Evolutionary conservation across 2,888 invertebrate genomes (phyloP).

Genomic region (Mythimna vitellina): DNA sequence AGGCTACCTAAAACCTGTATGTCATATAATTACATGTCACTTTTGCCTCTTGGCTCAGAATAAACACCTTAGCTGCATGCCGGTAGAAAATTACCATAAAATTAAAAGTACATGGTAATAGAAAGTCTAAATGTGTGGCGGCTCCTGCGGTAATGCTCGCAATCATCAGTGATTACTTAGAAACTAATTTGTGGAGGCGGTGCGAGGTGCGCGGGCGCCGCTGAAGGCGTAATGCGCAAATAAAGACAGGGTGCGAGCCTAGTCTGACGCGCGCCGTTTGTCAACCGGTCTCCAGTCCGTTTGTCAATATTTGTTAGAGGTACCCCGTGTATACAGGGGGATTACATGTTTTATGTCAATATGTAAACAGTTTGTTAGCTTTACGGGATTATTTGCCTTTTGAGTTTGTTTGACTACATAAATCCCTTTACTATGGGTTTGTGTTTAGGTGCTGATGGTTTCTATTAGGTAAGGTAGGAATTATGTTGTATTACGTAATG

Average conservation of each 20-base stretch:
- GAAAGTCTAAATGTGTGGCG: slow-evolving; percentile 49
- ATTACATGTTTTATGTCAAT: slow-evolving; percentile 37
- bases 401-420: slow-evolving; percentile 14
- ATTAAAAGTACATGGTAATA: slow-evolving; percentile 48
- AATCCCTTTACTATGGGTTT: neutral
- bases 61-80: slow-evolving; percentile 16
- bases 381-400: slow-evolving; percentile 1
- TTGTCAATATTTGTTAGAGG: slow-evolving; percentile 66
- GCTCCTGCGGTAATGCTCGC: slow-evolving; percentile 67
- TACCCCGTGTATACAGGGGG: slow-evolving; percentile 53
- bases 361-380: slow-evolving; percentile 11
- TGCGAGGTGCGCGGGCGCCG: slow-evolving; percentile 66
- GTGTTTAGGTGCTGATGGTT: neutral
- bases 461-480: neutral
- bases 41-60: slow-evolving; percentile 25
- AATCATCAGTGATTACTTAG: slow-evolving; percentile 73
- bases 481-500: neutral
- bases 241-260: slow-evolving; percentile 77
- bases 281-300: slow-evolving; percentile 61
- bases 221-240: slow-evolving; percentile 79
- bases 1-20: neutral
- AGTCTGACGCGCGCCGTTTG: slow-evolving; percentile 54
- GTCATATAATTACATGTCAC: slow-evolving; percentile 29
- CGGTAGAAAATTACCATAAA: slow-evolving; percentile 40
- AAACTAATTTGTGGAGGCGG: slow-evolving; percentile 71